A percentile compares a stretch with the other conserved stretches of the same genome.
Evolutionary conservation across 2,888 invertebrate genomes (phyloP).

Genomic region (Amorpha juglandis): DNA sequence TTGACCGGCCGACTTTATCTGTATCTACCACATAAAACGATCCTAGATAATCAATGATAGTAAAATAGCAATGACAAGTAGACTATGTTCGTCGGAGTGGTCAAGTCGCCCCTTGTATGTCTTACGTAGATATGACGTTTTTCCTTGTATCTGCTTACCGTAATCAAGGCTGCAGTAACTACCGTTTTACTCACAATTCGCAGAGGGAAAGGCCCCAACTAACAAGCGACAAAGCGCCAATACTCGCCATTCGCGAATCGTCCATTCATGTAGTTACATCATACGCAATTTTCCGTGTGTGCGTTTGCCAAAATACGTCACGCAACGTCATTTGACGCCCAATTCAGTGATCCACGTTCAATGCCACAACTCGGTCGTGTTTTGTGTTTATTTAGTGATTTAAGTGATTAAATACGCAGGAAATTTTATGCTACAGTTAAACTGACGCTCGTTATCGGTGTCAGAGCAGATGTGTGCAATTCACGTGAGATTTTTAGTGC

Average conservation of each 20-base stretch:
- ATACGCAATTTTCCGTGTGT: background rate
- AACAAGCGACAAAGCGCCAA: background rate
- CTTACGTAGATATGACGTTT: too few species aligned
- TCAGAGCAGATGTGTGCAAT: conserved; percentile 3
- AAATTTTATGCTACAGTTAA: background rate
- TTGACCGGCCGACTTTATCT: too few species aligned
- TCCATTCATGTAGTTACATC: conserved; percentile 12
- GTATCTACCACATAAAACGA: too few species aligned
- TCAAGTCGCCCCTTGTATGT: too few species aligned
- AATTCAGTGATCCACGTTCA: conserved; percentile 25
- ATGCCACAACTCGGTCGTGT: conserved; percentile 28
- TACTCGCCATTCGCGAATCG: conserved; percentile 6
- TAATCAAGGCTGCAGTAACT: background rate
- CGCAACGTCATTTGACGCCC: background rate
- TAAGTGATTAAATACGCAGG: conserved; percentile 1
- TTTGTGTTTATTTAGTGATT: conserved; percentile 15
- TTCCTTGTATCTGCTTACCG: too few species aligned
- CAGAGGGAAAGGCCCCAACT: background rate
- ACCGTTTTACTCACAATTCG: conserved; percentile 11
- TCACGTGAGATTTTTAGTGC: background rate
- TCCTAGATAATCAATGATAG: too few species aligned
- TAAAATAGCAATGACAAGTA: too few species aligned
- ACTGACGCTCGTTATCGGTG: conserved; percentile 3
- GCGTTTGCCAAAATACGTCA: conserved; percentile 11
- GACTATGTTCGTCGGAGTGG: too few species aligned